Evolutionary conservation across 2,797 vertebrate species (phyloP).

Genomic region (Anabas testudineus): DNA sequence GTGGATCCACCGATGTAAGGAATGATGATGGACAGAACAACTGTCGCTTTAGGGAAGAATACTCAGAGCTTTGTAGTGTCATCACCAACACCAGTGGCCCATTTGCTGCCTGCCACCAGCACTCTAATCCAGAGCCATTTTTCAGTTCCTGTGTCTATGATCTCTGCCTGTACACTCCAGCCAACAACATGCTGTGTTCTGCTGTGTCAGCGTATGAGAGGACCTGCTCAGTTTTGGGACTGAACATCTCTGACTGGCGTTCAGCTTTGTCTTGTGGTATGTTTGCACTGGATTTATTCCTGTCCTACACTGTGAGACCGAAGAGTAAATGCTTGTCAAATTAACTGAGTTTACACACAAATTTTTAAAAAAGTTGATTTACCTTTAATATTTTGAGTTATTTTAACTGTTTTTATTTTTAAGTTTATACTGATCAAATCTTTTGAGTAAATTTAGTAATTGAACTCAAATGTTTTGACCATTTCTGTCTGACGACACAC

Average conservation of each 20-base stretch:
- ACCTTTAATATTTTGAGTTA: too few relatives aligned
- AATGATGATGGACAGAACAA: background rate
- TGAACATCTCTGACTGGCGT: slow-evolving; percentile 70
- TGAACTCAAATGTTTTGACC: too few relatives aligned
- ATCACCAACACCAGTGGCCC: slow-evolving; percentile 75
- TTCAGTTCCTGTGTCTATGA: slow-evolving; percentile 77
- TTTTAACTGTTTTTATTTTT: too few relatives aligned
- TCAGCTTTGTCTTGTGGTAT: slow-evolving; percentile 56
- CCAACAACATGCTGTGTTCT: slow-evolving; percentile 74
- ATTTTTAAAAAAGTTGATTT: too few relatives aligned
- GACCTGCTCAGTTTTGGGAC: slow-evolving; percentile 55
- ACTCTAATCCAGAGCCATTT: slow-evolving; percentile 67
- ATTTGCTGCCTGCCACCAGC: slow-evolving; percentile 73
- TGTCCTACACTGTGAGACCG: too few relatives aligned
- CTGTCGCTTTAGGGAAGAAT: slow-evolving; percentile 59
- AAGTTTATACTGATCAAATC: too few relatives aligned
- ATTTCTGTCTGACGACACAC: too few relatives aligned
- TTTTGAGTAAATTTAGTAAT: too few relatives aligned
- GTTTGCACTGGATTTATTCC: background rate
- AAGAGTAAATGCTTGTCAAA: too few relatives aligned
- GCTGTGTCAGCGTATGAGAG: slow-evolving; percentile 73
- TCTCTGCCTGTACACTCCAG: slow-evolving; percentile 76
- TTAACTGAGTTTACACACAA: too few relatives aligned
- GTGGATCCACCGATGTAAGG: slow-evolving; percentile 47
- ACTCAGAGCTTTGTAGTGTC: slow-evolving; percentile 73